Conservation (phyloP, 2,797 vertebrate genomes). For the Nasua narica region DNA sequence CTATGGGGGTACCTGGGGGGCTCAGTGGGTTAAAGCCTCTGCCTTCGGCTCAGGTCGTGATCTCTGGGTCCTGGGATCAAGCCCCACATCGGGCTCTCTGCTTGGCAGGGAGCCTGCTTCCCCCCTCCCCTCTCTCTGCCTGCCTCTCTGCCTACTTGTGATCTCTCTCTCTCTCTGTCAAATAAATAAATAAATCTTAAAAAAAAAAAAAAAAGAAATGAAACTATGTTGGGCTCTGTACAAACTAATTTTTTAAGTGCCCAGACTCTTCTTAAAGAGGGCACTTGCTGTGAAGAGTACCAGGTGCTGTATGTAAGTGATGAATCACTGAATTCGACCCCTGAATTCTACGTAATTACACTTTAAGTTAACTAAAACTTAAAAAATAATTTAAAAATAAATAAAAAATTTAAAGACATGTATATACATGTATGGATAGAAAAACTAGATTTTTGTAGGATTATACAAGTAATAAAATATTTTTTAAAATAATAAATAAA, state of each 20-base stretch:
- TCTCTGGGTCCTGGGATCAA: too few species aligned
- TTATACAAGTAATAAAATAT: not conserved
- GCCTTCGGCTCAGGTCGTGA: too few species aligned
- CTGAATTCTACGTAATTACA: not conserved
- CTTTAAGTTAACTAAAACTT: not conserved
- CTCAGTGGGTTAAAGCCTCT: too few species aligned
- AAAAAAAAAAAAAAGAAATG: too few species aligned
- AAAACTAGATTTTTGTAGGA: not conserved
- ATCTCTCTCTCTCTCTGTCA: too few species aligned
- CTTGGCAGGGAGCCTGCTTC: too few species aligned
- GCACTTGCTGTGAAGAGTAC: not conserved
- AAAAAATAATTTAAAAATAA: not conserved
- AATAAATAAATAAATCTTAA: too few species aligned
- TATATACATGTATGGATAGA: not conserved
- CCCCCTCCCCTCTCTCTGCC: too few species aligned
- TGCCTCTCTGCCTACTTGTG: too few species aligned
- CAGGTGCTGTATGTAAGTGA: not conserved
- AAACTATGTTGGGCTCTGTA: not conserved
- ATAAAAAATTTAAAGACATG: not conserved
- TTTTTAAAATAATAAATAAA: not conserved
- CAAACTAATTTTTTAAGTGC: constrained; percentile 29
- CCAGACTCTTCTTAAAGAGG: not conserved
- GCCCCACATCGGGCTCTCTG: too few species aligned
- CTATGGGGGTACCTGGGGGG: too few species aligned
- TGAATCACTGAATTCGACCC: not conserved